These are phyloP conservation scores for Torymus aiolomorphi DNA, from an alignment of 2,888 invertebrate species.

Conservation along the genomic window DNA sequence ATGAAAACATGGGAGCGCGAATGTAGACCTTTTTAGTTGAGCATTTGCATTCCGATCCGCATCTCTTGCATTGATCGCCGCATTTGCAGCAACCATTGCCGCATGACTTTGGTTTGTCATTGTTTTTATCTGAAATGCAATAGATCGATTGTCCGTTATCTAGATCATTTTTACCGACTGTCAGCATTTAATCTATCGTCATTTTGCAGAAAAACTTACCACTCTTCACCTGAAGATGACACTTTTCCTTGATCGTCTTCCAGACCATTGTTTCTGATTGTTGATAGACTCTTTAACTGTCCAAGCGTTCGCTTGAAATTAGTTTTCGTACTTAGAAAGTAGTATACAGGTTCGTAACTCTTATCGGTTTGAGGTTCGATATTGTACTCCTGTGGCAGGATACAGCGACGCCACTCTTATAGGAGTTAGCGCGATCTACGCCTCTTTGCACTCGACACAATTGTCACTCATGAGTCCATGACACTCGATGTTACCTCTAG, in stretches of 20 bases:
- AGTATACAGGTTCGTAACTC: neutral
- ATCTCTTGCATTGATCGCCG: slow-evolving; percentile 65
- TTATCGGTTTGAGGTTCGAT: slow-evolving; percentile 51
- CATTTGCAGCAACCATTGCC: slow-evolving; percentile 63
- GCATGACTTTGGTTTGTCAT: slow-evolving; percentile 56
- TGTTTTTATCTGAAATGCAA: slow-evolving; percentile 52
- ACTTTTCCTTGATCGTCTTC: slow-evolving; percentile 64
- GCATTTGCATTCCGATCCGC: slow-evolving; percentile 68
- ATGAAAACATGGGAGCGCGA: slow-evolving; percentile 68
- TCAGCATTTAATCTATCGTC: neutral
- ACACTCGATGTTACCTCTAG: slow-evolving; percentile 42
- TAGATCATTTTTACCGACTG: slow-evolving; percentile 36
- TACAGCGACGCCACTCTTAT: slow-evolving; percentile 55
- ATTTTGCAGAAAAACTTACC: slow-evolving; percentile 59
- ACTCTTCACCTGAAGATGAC: slow-evolving; percentile 60
- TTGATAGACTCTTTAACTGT: neutral
- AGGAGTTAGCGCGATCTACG: slow-evolving; percentile 59
- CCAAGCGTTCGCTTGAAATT: neutral
- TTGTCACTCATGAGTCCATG: slow-evolving; percentile 47
- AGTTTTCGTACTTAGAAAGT: neutral
- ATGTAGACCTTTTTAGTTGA: slow-evolving; percentile 63
- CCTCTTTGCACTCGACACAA: slow-evolving; percentile 62
- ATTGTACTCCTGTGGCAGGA: slow-evolving; percentile 48
- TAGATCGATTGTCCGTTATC: neutral
- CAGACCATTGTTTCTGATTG: slow-evolving; percentile 65